Percentiles rank a stretch among this genome's conserved stretches.
Evolutionary conservation across 2,113 vertebrate genomes (phyloP).

Genomic region (Lota lota): DNA sequence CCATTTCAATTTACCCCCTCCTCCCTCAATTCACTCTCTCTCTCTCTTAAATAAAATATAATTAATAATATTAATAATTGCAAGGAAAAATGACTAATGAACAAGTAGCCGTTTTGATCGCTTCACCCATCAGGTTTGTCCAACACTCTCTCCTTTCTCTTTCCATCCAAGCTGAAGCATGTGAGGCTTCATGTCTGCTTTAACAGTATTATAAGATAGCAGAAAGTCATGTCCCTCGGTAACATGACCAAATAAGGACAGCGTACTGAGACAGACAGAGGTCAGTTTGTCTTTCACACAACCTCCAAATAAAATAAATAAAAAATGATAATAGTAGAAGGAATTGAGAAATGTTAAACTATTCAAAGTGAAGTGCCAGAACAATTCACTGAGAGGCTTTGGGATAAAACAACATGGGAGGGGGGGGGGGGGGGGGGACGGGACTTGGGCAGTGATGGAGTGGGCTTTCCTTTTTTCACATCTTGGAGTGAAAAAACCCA

Average conservation of each 20-base stretch:
- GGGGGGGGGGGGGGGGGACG: background rate
- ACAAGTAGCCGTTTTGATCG: no score
- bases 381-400: slow-evolving; percentile 76
- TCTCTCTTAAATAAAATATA: no score
- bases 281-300: slow-evolving; percentile 66
- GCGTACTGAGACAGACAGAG: slow-evolving; percentile 58
- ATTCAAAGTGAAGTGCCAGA: slow-evolving; percentile 82
- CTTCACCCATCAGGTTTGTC: no score
- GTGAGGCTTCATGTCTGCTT: no score
- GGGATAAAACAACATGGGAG: slow-evolving; percentile 18
- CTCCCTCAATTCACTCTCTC: background rate
- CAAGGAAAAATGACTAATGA: no score
- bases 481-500: slow-evolving; percentile 51
- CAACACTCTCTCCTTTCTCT: background rate
- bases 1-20: background rate
- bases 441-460: slow-evolving; percentile 29
- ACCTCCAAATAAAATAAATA: slow-evolving; percentile 45
- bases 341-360: slow-evolving; percentile 71
- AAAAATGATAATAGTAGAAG: slow-evolving; percentile 4
- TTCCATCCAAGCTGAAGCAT: background rate
- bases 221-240: no score
- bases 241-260: slow-evolving; percentile 25
- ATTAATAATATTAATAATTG: no score
- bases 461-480: slow-evolving; percentile 43
- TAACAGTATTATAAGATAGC: no score